Conservation (phyloP, 2,113 vertebrate species). For the Gobius niger region DNA sequence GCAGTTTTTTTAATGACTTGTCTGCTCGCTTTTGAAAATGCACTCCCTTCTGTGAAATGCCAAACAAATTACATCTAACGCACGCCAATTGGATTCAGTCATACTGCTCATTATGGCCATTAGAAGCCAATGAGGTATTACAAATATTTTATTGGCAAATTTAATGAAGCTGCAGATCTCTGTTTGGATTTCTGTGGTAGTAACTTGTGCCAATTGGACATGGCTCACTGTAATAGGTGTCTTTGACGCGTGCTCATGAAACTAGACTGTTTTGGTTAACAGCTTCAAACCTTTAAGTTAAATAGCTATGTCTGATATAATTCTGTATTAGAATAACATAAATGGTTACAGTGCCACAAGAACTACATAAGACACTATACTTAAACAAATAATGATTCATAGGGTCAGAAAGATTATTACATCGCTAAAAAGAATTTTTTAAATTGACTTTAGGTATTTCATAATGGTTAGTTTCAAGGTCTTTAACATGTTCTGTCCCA, state of each 20-base stretch:
- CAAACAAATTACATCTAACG: conserved; percentile 80
- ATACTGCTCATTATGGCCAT: conserved; percentile 76
- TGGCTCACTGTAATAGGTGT: conserved; percentile 42
- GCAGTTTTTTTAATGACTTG: conserved; percentile 65
- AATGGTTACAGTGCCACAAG: not conserved
- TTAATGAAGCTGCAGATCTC: conserved; percentile 77
- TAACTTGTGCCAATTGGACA: conserved; percentile 53
- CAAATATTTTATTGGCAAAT: conserved; percentile 79
- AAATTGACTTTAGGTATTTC: too few relatives aligned
- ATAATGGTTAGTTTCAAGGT: too few relatives aligned
- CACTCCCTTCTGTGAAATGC: conserved; percentile 76
- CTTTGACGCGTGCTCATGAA: conserved; percentile 43
- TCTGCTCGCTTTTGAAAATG: conserved; percentile 70
- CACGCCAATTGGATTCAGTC: conserved; percentile 73
- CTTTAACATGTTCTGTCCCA: too few relatives aligned
- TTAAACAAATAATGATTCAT: not conserved
- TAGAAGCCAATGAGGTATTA: conserved; percentile 79
- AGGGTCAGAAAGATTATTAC: not conserved
- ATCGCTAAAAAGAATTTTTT: too few relatives aligned
- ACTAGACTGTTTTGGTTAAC: conserved; percentile 37
- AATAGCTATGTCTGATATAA: too few relatives aligned
- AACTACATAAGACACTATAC: not conserved
- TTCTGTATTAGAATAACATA: not conserved
- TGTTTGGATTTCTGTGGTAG: conserved; percentile 66
- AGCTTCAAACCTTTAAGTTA: conserved; percentile 13